phyloP scores from a whole-genome alignment of 2,888 invertebrate genomes.

The Latheticus oryzae region DNA sequence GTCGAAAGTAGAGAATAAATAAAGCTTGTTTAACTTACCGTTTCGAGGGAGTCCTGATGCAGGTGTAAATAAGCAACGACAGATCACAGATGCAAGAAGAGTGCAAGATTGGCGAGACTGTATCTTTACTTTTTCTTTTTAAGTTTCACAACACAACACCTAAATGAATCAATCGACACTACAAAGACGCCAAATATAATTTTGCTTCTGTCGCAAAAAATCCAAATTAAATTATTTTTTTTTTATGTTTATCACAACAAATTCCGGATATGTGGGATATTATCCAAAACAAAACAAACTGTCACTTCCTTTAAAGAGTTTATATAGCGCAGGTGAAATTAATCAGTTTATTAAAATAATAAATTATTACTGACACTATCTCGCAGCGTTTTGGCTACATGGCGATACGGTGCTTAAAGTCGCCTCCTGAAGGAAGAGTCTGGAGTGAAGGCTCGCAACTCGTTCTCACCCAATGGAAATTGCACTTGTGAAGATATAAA shows the following conservation, averaged over 20 bases:
- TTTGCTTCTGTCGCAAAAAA: too few relatives aligned
- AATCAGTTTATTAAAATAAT: slow-evolving; percentile 39
- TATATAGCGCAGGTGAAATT: slow-evolving; percentile 32
- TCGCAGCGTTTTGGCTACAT: slow-evolving; percentile 26
- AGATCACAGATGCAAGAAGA: slow-evolving; percentile 50
- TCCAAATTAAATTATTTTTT: too few relatives aligned
- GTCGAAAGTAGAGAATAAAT: slow-evolving; percentile 47
- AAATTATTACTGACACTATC: slow-evolving; percentile 38
- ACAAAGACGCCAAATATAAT: slow-evolving; percentile 17
- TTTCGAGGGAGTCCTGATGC: slow-evolving; percentile 44
- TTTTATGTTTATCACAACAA: slow-evolving; percentile 30
- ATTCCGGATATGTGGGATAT: slow-evolving; percentile 33
- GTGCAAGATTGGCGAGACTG: slow-evolving; percentile 45
- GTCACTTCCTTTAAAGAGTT: slow-evolving; percentile 32
- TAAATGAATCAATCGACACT: slow-evolving; percentile 39
- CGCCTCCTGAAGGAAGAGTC: slow-evolving; percentile 30
- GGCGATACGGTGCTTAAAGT: slow-evolving; percentile 10
- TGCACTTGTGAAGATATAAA: slow-evolving; percentile 33
- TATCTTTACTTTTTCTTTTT: slow-evolving; percentile 44
- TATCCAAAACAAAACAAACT: slow-evolving; percentile 35
- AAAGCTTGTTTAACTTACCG: slow-evolving; percentile 50
- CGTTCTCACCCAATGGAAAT: slow-evolving; percentile 36
- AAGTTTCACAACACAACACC: slow-evolving; percentile 48
- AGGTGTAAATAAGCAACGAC: slow-evolving; percentile 48
- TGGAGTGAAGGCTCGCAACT: slow-evolving; percentile 23